These are phyloP conservation scores for Lasioglossum figueresi DNA, from an alignment of 2,888 invertebrate genomes.

Conservation along the genomic window DNA sequence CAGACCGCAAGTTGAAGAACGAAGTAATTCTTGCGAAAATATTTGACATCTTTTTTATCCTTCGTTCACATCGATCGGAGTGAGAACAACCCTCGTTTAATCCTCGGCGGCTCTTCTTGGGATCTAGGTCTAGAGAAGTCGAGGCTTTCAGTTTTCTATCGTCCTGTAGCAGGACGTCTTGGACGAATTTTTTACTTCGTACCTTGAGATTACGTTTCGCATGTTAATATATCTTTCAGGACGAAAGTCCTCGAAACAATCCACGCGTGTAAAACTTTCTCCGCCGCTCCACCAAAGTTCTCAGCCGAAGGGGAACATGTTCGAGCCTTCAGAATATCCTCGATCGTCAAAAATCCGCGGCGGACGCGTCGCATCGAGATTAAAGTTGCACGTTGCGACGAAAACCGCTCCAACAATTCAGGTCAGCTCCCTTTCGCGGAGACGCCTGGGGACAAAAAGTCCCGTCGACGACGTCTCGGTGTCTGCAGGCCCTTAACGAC, in stretches of 20 bases:
- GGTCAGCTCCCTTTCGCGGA: conserved; percentile 70
- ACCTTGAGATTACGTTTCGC: too few relatives aligned
- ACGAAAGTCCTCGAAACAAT: too few relatives aligned
- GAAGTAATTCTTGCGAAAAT: neutral
- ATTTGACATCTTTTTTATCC: neutral
- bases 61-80: neutral
- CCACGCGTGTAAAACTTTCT: neutral
- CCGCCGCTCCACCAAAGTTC: neutral
- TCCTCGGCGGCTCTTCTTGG: neutral
- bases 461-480: conserved; percentile 30
- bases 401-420: conserved; percentile 61
- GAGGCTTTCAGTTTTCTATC: neutral
- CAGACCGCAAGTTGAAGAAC: neutral
- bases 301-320: neutral
- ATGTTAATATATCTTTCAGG: too few relatives aligned
- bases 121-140: neutral
- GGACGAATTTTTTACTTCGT: neutral
- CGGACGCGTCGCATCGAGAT: conserved; percentile 15
- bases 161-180: too few relatives aligned
- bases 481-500: conserved; percentile 10
- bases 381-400: conserved; percentile 35
- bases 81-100: neutral
- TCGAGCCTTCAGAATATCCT: neutral
- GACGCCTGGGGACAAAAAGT: conserved; percentile 59
- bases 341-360: neutral